Evolutionary conservation across 2,797 vertebrate species (phyloP).

Genomic region (Neopelma chrysocephalum): DNA sequence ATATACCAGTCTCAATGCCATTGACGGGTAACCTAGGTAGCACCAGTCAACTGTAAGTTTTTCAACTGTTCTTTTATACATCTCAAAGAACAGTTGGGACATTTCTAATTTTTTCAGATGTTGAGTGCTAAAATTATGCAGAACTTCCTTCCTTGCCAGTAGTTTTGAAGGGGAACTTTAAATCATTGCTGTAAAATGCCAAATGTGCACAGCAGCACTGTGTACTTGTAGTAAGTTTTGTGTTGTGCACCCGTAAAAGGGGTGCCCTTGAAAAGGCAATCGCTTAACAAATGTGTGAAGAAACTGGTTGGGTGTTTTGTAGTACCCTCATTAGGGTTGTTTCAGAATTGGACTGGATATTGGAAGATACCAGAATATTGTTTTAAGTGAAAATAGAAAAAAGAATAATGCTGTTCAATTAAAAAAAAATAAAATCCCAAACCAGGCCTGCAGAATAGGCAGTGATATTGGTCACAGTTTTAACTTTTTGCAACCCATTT

Average conservation of each 20-base stretch:
- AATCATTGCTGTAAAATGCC: not conserved
- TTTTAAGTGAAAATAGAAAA: not conserved
- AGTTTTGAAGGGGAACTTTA: constrained; percentile 40
- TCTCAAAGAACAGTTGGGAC: constrained; percentile 57
- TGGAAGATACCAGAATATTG: not conserved
- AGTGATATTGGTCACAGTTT: not conserved
- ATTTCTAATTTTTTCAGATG: constrained; percentile 58
- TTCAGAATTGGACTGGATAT: not conserved
- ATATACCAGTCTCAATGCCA: constrained; percentile 73
- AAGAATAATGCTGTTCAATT: not conserved
- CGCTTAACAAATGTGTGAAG: not conserved
- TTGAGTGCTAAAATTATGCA: constrained; percentile 23
- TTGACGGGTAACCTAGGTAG: constrained; percentile 79
- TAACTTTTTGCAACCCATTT: not conserved
- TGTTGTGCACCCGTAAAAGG: not conserved
- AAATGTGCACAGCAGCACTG: not conserved
- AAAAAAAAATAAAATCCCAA: not conserved
- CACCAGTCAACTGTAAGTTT: constrained; percentile 75
- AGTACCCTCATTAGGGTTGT: not conserved
- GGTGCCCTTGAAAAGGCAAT: not conserved
- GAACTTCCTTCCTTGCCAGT: constrained; percentile 37
- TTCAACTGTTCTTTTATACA: constrained; percentile 68
- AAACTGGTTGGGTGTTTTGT: not conserved
- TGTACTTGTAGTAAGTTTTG: not conserved
- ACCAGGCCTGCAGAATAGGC: not conserved